phyloP scores from a whole-genome alignment of 2,797 vertebrate species.

The Catharus ustulatus region DNA sequence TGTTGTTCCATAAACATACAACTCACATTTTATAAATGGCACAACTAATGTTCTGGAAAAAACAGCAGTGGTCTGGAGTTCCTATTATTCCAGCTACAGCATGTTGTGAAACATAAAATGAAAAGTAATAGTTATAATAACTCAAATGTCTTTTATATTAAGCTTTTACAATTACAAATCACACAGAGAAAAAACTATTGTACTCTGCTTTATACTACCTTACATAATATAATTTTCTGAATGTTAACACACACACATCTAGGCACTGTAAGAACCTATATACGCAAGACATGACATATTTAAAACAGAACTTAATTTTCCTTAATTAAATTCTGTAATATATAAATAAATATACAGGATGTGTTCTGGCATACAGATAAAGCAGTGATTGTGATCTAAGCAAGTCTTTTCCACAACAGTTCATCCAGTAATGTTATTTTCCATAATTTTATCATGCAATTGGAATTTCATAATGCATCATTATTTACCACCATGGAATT shows the following conservation, averaged over 20 bases:
- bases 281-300: not conserved
- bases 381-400: not conserved
- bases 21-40: conserved; percentile 9
- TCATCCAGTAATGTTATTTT: not conserved
- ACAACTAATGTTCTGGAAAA: conserved; percentile 26
- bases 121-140: not conserved
- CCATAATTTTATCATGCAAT: not conserved
- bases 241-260: not conserved
- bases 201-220: not conserved
- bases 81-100: not conserved
- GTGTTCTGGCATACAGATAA: not conserved
- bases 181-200: not conserved
- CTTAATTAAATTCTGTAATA: not conserved
- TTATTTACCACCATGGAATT: not conserved
- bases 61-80: not conserved
- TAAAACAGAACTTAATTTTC: not conserved
- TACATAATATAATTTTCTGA: not conserved
- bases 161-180: not conserved
- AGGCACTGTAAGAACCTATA: not conserved
- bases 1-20: not conserved
- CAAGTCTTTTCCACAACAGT: not conserved
- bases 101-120: not conserved
- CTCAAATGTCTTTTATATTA: not conserved
- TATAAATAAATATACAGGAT: not conserved
- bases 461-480: not conserved